A percentile compares a stretch with the other conserved stretches of the same genome.
Evolutionary conservation across 2,113 vertebrate species (phyloP).

Genomic region (Raja brachyura): DNA sequence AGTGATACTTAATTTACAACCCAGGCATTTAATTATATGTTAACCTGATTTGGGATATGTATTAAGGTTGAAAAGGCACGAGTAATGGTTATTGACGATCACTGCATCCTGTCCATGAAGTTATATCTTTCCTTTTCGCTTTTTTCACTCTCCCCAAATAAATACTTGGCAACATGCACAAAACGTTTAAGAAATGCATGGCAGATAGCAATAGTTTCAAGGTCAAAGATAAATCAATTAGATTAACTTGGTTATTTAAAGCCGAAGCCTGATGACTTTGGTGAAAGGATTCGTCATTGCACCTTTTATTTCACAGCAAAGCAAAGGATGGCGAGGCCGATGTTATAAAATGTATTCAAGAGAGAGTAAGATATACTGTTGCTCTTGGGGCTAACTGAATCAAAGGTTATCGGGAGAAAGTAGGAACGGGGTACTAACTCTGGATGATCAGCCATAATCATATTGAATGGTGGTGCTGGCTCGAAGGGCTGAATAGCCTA

Average conservation of each 20-base stretch:
- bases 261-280: too few species aligned
- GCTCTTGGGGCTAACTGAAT: too few species aligned
- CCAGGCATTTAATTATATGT: neutral
- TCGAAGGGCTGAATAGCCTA: too few species aligned
- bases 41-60: neutral
- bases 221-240: constrained; percentile 18
- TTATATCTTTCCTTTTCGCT: neutral
- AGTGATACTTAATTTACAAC: neutral
- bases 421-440: too few species aligned
- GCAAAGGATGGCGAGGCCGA: neutral
- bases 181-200: neutral
- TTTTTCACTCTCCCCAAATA: neutral
- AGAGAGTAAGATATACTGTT: too few species aligned
- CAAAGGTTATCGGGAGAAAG: too few species aligned
- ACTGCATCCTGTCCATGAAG: neutral
- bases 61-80: neutral
- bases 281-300: neutral
- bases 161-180: neutral
- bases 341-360: neutral
- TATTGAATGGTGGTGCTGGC: too few species aligned
- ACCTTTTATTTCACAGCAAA: neutral
- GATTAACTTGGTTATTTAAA: neutral
- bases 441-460: too few species aligned
- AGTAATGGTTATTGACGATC: neutral
- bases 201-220: neutral